phyloP scores from a whole-genome alignment of 2,113 vertebrate species.

The Ardeotis arabs region DNA sequence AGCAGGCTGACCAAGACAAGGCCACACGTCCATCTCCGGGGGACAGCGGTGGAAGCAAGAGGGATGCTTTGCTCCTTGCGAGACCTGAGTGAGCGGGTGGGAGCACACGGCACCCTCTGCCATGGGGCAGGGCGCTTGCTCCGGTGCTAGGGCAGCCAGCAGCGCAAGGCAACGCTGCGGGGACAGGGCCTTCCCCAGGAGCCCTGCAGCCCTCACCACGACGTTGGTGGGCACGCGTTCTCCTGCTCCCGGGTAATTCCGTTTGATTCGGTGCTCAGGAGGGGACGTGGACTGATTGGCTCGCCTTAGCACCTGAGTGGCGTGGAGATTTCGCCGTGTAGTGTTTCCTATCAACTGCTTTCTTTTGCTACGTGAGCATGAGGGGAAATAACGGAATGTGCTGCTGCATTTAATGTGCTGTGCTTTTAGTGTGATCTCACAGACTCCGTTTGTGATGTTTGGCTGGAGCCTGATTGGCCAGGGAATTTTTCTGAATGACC shows the following conservation, averaged over 20 bases:
- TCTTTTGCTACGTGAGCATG: background rate
- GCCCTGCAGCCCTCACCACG: accelerated
- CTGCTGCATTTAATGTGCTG: background rate
- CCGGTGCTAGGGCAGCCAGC: too few relatives aligned
- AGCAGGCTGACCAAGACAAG: background rate
- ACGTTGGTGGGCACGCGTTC: accelerated
- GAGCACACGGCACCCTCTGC: background rate
- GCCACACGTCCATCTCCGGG: background rate
- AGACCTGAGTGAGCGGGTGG: background rate
- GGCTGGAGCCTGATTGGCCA: background rate
- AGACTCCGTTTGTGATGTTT: background rate
- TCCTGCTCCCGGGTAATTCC: background rate
- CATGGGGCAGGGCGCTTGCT: accelerated
- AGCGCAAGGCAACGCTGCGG: background rate
- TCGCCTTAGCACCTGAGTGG: background rate
- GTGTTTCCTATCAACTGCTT: background rate
- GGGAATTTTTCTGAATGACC: background rate
- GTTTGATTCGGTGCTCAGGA: background rate
- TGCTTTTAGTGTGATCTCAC: background rate
- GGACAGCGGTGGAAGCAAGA: background rate
- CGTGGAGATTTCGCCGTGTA: background rate
- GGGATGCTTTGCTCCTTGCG: background rate
- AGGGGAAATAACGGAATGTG: background rate
- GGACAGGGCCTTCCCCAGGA: too few relatives aligned
- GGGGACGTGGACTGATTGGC: background rate